Evolutionary conservation across 1,140 invertebrate species (phyloP).

Genomic region (Coenobita brevimanus): DNA sequence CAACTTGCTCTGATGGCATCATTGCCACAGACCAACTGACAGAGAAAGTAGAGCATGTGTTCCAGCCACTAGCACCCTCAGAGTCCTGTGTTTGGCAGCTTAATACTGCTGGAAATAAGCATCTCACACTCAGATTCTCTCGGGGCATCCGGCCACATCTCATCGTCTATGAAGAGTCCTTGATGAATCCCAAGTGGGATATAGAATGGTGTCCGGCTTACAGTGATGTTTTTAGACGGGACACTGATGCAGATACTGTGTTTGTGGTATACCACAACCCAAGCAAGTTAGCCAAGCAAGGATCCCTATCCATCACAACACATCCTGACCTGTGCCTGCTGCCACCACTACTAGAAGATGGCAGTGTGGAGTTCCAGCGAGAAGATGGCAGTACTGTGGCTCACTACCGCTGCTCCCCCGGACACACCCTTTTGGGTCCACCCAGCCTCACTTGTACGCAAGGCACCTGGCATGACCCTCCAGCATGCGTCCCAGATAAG

Average conservation of each 20-base stretch:
- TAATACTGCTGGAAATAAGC: slow-evolving; percentile 37
- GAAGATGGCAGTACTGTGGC: slow-evolving; percentile 42
- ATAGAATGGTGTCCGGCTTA: slow-evolving; percentile 47
- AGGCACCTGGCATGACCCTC: slow-evolving; percentile 31
- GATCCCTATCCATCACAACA: slow-evolving; percentile 35
- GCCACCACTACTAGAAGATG: slow-evolving; percentile 34
- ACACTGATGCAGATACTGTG: slow-evolving; percentile 38
- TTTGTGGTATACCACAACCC: slow-evolving; percentile 52
- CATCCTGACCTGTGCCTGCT: slow-evolving; percentile 46
- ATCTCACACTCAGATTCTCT: slow-evolving; percentile 38
- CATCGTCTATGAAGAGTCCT: slow-evolving; percentile 41
- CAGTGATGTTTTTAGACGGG: slow-evolving; percentile 17
- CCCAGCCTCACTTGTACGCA: slow-evolving; percentile 17
- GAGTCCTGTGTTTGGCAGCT: slow-evolving; percentile 51
- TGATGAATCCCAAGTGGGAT: slow-evolving; percentile 52
- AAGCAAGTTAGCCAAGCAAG: slow-evolving; percentile 33
- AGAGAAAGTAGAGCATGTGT: slow-evolving; percentile 49
- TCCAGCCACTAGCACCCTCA: background rate
- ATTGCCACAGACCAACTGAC: slow-evolving; percentile 11
- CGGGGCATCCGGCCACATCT: slow-evolving; percentile 36
- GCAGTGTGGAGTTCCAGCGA: slow-evolving; percentile 42
- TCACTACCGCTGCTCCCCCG: slow-evolving; percentile 28
- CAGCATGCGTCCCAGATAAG: slow-evolving; percentile 40
- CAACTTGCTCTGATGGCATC: slow-evolving; percentile 52
- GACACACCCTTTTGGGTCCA: slow-evolving; percentile 31